phyloP scores from a whole-genome alignment of 2,113 vertebrate genomes.

The Psittacara wagleri region DNA sequence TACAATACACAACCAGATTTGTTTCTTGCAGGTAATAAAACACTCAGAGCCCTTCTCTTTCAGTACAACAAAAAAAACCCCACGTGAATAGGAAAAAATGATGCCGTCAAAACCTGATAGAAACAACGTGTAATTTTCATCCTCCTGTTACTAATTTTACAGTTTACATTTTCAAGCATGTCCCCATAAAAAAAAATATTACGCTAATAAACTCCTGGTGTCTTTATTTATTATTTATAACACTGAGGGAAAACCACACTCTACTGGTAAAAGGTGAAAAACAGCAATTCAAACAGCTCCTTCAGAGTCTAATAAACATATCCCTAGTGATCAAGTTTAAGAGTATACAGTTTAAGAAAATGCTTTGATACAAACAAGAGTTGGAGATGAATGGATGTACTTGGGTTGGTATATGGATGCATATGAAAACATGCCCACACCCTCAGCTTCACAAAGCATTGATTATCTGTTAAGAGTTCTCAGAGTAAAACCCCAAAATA shows the following conservation, averaged over 20 bases:
- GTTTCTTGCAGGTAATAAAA: neutral
- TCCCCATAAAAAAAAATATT: constrained; percentile 20
- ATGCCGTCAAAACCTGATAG: neutral
- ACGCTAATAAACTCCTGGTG: constrained; percentile 22
- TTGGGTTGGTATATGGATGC: neutral
- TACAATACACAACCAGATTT: neutral
- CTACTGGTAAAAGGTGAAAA: constrained; percentile 18
- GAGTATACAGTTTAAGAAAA: neutral
- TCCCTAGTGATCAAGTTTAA: neutral
- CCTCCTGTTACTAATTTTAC: constrained; percentile 34
- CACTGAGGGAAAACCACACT: neutral
- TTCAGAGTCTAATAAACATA: constrained; percentile 23
- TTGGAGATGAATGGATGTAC: neutral
- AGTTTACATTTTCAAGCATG: neutral
- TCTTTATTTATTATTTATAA: constrained; percentile 42
- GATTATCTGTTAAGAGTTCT: neutral
- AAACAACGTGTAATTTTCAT: constrained; percentile 32
- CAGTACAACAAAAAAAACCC: neutral
- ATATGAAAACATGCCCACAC: neutral
- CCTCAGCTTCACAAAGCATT: neutral
- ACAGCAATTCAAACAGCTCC: constrained; percentile 1
- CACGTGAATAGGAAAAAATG: neutral
- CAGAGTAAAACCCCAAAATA: neutral
- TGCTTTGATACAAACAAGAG: neutral
- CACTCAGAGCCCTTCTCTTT: neutral